These are phyloP conservation scores for Eulemur rubriventer DNA, from an alignment of 2,797 vertebrate genomes.

Conservation along the genomic window DNA sequence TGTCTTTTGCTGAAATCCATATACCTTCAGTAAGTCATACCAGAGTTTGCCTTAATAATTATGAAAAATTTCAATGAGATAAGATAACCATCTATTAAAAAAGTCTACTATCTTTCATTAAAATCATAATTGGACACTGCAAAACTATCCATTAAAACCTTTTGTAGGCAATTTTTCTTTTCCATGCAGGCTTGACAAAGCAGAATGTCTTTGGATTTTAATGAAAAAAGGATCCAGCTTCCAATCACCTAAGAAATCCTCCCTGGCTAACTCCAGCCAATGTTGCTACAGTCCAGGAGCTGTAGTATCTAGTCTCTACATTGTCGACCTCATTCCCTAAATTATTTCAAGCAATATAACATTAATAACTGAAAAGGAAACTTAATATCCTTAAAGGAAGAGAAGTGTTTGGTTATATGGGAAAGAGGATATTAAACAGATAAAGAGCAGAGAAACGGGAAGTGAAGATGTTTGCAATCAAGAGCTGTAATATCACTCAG, in stretches of 20 bases:
- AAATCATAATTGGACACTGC: background rate
- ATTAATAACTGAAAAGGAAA: slow-evolving; percentile 31
- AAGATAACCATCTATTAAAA: background rate
- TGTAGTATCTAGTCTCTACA: background rate
- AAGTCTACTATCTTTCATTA: background rate
- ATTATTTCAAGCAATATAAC: slow-evolving; percentile 7
- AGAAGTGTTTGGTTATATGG: background rate
- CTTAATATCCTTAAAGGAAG: slow-evolving; percentile 25
- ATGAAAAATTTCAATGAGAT: background rate
- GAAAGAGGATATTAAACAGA: slow-evolving; percentile 45
- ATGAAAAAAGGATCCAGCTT: background rate
- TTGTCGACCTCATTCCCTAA: background rate
- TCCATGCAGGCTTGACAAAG: background rate
- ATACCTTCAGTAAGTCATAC: background rate
- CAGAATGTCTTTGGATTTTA: background rate
- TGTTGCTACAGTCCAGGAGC: background rate
- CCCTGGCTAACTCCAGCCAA: background rate
- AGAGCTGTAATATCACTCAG: background rate
- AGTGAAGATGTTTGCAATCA: background rate
- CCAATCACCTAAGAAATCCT: background rate
- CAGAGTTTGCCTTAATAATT: background rate
- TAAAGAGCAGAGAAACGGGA: slow-evolving; percentile 22
- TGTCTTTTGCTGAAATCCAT: background rate
- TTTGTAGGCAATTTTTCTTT: background rate
- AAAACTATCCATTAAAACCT: slow-evolving; percentile 29